Conservation (phyloP, 2,797 vertebrate genomes). For the Hirundo rustica region DNA sequence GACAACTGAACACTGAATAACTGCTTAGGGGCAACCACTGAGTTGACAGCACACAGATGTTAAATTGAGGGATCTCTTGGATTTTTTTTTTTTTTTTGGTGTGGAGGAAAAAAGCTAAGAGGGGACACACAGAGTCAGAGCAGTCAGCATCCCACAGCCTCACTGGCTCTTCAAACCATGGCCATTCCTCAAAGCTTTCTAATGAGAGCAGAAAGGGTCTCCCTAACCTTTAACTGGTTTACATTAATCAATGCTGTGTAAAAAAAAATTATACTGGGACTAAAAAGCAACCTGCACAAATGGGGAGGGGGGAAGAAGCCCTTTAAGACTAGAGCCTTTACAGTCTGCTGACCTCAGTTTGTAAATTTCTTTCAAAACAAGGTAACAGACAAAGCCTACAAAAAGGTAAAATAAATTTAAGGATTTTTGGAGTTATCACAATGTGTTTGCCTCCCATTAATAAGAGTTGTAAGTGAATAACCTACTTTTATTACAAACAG, state of each 20-base stretch:
- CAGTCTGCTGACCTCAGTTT: fast-evolving
- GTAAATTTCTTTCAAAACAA: neutral
- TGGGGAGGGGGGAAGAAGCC: neutral
- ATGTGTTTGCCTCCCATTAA: neutral
- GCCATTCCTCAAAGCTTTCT: neutral
- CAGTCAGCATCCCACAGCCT: neutral
- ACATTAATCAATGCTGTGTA: neutral
- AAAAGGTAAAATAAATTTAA: neutral
- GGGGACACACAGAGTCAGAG: neutral
- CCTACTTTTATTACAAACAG: neutral
- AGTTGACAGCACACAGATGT: neutral
- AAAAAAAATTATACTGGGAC: neutral
- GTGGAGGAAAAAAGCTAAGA: neutral
- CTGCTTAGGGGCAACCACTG: neutral
- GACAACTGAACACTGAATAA: neutral
- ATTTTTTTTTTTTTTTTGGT: neutral
- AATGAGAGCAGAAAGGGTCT: neutral
- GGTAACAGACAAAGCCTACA: neutral
- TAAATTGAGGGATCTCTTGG: neutral
- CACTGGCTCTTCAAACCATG: neutral
- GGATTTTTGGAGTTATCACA: neutral
- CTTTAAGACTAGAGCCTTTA: neutral
- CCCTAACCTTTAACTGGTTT: neutral
- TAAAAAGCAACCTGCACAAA: neutral
- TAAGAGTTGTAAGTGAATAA: neutral